Evolutionary conservation across 2,113 vertebrate genomes (phyloP).

Genomic region (Cricetomys ansorgei): DNA sequence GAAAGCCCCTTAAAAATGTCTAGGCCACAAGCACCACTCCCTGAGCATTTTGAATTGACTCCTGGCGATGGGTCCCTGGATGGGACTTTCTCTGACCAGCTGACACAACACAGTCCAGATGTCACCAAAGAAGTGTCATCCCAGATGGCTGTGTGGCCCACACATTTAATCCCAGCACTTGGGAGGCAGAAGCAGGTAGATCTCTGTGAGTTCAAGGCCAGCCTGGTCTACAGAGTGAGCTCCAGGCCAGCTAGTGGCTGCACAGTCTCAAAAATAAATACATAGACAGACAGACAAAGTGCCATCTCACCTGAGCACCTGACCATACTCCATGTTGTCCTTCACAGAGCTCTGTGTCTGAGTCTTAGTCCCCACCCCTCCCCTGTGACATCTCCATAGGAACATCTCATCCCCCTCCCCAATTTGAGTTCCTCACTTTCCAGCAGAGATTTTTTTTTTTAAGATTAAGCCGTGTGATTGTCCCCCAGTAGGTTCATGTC

Average conservation of each 20-base stretch:
- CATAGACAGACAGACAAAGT: neutral
- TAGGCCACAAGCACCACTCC: fast-evolving
- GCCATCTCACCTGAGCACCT: constrained; percentile 22
- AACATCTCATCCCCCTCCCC: constrained; percentile 69
- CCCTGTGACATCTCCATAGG: constrained; percentile 66
- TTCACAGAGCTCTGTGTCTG: constrained; percentile 66
- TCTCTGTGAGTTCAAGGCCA: neutral
- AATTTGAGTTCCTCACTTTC: constrained; percentile 72
- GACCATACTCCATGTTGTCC: constrained; percentile 62
- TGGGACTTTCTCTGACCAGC: neutral
- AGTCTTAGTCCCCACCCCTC: constrained; percentile 56
- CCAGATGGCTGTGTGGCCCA: neutral
- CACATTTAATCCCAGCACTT: neutral
- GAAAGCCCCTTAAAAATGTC: fast-evolving
- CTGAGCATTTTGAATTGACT: neutral
- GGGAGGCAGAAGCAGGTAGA: neutral
- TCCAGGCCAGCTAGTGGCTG: too few relatives aligned
- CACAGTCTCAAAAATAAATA: neutral
- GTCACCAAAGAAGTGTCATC: neutral
- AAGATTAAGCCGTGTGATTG: constrained; percentile 55
- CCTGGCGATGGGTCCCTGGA: neutral
- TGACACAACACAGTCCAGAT: neutral
- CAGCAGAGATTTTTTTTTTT: constrained; percentile 19
- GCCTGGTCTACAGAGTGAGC: neutral
- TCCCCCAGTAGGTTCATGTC: constrained; percentile 69